phyloP scores from a whole-genome alignment of 2,888 invertebrate species.

The Venusia cambrica region DNA sequence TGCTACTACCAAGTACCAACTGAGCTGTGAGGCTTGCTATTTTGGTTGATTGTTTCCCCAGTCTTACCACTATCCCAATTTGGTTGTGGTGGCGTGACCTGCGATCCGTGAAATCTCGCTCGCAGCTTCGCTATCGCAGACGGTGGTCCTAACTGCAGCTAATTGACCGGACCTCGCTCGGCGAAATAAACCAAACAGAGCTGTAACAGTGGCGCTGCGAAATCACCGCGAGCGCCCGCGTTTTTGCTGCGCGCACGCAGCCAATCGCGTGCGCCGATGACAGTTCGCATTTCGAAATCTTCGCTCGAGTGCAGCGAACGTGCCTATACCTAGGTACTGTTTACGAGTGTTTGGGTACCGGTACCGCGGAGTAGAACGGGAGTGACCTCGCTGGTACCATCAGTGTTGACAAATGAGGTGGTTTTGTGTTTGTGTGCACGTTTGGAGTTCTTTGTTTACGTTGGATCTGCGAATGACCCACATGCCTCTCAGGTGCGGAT shows the following conservation, averaged over 20 bases:
- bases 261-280: constrained; percentile 39
- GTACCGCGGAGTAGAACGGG: constrained; percentile 49
- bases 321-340: constrained; percentile 28
- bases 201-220: constrained; percentile 66
- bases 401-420: constrained; percentile 50
- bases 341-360: constrained; percentile 36
- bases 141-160: constrained; percentile 41
- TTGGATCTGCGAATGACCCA: constrained; percentile 60
- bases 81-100: no score
- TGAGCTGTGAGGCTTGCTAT: no score
- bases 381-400: constrained; percentile 58
- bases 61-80: no score
- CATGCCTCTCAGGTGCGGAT: constrained; percentile 46
- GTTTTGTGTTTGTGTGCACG: constrained; percentile 62
- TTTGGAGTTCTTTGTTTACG: constrained; percentile 38
- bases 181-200: constrained; percentile 36
- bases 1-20: no score
- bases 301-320: constrained; percentile 53
- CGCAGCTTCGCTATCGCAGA: constrained; percentile 12
- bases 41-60: no score
- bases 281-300: constrained; percentile 64
- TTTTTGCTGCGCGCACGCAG: constrained; percentile 46
- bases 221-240: constrained; percentile 67
- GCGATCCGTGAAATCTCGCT: no score
- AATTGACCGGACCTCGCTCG: constrained; percentile 36